Conservation (phyloP, 2,888 invertebrate species). For the Scaptomyza caliginosa region DNA sequence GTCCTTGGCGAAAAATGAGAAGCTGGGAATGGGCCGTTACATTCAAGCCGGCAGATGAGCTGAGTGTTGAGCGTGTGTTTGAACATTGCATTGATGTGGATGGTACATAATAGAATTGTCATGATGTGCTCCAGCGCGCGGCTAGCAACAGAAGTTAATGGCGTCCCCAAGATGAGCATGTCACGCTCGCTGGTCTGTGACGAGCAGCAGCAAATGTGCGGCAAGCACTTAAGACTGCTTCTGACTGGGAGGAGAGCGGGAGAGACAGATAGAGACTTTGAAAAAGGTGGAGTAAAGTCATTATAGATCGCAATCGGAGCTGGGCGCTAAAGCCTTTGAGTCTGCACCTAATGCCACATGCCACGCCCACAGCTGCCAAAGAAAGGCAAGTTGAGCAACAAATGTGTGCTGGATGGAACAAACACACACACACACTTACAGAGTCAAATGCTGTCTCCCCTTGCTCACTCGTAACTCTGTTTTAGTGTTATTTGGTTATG, state of each 20-base stretch:
- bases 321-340: constrained; percentile 35
- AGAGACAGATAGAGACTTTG: too few relatives aligned
- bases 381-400: neutral
- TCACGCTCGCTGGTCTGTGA: constrained; percentile 77
- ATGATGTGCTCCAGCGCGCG: constrained; percentile 62
- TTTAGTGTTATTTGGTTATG: constrained; percentile 26
- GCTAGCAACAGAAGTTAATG: constrained; percentile 64
- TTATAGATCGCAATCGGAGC: constrained; percentile 27
- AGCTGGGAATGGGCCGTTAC: neutral
- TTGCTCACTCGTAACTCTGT: neutral
- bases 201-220: constrained; percentile 56
- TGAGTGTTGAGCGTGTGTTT: constrained; percentile 35
- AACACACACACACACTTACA: neutral
- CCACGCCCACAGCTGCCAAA: constrained; percentile 6
- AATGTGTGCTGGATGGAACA: neutral
- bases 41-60: neutral
- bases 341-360: constrained; percentile 46
- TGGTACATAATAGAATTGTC: constrained; percentile 57
- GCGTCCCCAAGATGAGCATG: constrained; percentile 68
- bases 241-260: neutral
- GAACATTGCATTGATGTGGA: constrained; percentile 47
- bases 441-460: neutral
- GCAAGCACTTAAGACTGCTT: constrained; percentile 53
- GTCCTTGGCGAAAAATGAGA: constrained; percentile 29
- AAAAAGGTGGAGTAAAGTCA: neutral